These are phyloP conservation scores for Neoniphon sammara DNA, from an alignment of 2,797 vertebrate genomes.

Conservation along the genomic window DNA sequence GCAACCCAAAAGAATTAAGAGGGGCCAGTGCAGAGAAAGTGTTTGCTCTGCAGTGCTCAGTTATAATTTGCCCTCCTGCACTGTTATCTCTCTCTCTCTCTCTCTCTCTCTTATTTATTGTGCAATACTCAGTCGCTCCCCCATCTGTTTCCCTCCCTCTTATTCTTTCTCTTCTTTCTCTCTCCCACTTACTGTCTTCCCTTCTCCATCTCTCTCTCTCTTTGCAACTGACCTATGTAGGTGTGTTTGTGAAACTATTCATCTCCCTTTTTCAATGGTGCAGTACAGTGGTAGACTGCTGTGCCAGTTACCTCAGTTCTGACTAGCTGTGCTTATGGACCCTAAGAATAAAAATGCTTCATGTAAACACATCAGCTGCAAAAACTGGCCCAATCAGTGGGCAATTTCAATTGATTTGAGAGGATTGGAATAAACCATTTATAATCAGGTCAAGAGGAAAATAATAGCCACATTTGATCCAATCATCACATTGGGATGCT, in stretches of 20 bases:
- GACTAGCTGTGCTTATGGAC: no score
- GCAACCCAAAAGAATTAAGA: slow-evolving; percentile 25
- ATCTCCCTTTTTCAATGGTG: slow-evolving; percentile 19
- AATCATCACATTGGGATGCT: no score
- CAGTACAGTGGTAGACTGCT: slow-evolving; percentile 27
- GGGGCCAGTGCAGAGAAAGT: slow-evolving; percentile 29
- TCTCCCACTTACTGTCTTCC: no score
- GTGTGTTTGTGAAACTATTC: slow-evolving; percentile 40
- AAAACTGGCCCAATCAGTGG: no score
- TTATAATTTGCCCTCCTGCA: slow-evolving; percentile 31
- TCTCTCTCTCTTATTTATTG: neutral
- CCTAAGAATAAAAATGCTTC: no score
- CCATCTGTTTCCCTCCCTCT: neutral
- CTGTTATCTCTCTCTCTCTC: neutral
- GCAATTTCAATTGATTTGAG: no score
- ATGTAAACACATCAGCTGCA: no score
- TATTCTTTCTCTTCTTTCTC: neutral
- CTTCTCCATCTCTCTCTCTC: neutral
- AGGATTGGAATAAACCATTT: no score
- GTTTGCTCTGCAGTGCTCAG: slow-evolving; percentile 56
- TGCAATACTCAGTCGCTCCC: neutral
- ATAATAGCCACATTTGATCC: no score
- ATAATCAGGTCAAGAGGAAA: no score
- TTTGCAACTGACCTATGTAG: neutral
- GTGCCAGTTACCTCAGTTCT: slow-evolving; percentile 24